Evolutionary conservation across 2,888 invertebrate genomes (phyloP).

Genomic region (Caenorhabditis imperialis): DNA sequence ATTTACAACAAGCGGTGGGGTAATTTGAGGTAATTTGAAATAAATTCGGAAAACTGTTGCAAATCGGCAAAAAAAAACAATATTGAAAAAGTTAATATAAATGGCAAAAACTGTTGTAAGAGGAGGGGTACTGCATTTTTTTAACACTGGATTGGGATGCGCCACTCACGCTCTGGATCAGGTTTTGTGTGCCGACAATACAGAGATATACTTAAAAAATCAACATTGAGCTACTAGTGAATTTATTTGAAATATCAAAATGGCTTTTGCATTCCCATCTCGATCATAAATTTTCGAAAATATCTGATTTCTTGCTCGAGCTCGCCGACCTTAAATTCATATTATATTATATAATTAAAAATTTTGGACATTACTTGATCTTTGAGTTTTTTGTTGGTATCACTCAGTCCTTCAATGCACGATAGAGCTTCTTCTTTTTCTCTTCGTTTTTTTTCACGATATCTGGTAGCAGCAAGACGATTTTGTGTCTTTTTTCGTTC

Average conservation of each 20-base stretch:
- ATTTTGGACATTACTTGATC: constrained; percentile 29
- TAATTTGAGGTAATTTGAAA: too few species aligned
- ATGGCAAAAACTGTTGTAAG: too few species aligned
- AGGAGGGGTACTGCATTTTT: too few species aligned
- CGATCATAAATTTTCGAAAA: constrained; percentile 68
- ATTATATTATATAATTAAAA: background rate
- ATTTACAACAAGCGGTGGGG: too few species aligned
- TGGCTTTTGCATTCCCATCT: constrained; percentile 58
- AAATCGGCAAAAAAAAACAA: too few species aligned
- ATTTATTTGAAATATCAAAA: too few species aligned
- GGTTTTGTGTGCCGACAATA: constrained; percentile 4
- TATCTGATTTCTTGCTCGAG: constrained; percentile 70
- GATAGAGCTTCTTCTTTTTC: constrained; percentile 53
- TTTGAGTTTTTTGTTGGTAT: constrained; percentile 45
- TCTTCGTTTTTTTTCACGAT: constrained; percentile 61
- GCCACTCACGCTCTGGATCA: too few species aligned
- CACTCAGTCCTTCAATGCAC: constrained; percentile 46
- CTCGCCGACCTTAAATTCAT: constrained; percentile 55
- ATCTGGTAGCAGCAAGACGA: constrained; percentile 62
- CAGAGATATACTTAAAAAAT: background rate
- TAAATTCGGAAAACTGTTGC: too few species aligned
- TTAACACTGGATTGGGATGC: too few species aligned
- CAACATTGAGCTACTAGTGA: constrained; percentile 8
- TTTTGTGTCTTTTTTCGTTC: constrained; percentile 64
- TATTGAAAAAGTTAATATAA: too few species aligned